These are phyloP conservation scores for Imbricaverruca yamaguchii DNA, from an alignment of 2,888 invertebrate genomes.

Conservation along the genomic window DNA sequence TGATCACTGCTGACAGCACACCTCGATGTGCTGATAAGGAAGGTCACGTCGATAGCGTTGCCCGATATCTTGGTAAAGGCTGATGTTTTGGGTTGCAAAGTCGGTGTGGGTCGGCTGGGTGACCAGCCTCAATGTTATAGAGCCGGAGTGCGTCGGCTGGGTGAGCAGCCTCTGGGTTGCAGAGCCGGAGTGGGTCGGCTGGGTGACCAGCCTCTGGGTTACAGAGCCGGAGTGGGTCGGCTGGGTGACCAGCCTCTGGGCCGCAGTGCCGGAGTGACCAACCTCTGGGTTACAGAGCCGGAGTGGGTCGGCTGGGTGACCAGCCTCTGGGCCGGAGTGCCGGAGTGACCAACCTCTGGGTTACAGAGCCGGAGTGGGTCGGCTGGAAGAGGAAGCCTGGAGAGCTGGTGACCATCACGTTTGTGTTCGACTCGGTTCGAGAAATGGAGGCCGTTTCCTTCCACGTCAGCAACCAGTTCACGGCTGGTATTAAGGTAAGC, in stretches of 20 bases:
- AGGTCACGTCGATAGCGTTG: too few relatives aligned
- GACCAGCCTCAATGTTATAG: neutral
- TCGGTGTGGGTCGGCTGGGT: too few relatives aligned
- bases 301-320: slow-evolving; percentile 20
- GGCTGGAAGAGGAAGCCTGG: slow-evolving; percentile 19
- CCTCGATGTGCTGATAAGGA: too few relatives aligned
- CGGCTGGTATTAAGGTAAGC: neutral
- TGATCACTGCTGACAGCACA: too few relatives aligned
- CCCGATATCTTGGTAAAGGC: too few relatives aligned
- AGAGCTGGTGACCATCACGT: neutral
- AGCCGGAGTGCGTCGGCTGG: slow-evolving; percentile 18
- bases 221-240: slow-evolving; percentile 19
- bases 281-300: neutral
- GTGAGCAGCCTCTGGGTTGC: neutral
- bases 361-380: slow-evolving; percentile 13
- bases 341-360: neutral
- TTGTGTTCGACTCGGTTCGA: neutral
- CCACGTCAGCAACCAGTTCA: slow-evolving; percentile 19
- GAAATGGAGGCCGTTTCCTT: neutral
- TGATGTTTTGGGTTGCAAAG: too few relatives aligned
- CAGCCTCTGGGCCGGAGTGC: neutral
- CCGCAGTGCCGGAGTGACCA: neutral
- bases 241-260: neutral
- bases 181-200: slow-evolving; percentile 19
- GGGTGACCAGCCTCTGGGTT: neutral